phyloP scores from a whole-genome alignment of 2,888 invertebrate genomes.

The Sesamia inferens region DNA sequence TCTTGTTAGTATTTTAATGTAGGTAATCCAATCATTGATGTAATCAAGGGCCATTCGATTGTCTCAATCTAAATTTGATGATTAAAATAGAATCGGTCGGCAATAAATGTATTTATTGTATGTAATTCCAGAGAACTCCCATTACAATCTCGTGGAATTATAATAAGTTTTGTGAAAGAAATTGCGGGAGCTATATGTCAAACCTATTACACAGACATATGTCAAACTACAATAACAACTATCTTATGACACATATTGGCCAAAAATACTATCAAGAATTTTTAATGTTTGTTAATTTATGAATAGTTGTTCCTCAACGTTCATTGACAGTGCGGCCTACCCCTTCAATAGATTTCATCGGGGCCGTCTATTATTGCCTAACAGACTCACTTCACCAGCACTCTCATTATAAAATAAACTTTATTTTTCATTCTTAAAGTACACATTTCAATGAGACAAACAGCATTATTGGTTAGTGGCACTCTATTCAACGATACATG shows the following conservation, averaged over 20 bases:
- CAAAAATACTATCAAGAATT: neutral
- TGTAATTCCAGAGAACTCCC: neutral
- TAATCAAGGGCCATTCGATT: slow-evolving; percentile 3
- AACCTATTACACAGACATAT: neutral
- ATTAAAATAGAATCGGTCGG: neutral
- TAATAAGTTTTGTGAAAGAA: neutral
- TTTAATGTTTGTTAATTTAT: too few relatives aligned
- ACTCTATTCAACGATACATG: slow-evolving; percentile 3
- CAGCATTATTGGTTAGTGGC: neutral
- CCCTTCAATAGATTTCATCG: slow-evolving; percentile 42
- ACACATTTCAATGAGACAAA: slow-evolving; percentile 1
- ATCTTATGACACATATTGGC: neutral
- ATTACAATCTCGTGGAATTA: neutral
- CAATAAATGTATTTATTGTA: too few relatives aligned
- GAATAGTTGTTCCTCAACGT: slow-evolving; percentile 17
- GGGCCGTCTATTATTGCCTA: slow-evolving; percentile 19
- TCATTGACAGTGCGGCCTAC: slow-evolving; percentile 20
- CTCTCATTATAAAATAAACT: neutral
- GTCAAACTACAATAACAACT: neutral
- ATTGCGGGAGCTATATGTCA: neutral
- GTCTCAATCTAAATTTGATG: neutral
- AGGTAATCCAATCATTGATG: neutral
- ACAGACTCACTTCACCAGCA: neutral
- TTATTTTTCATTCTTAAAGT: slow-evolving; percentile 1
- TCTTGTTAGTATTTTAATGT: neutral